Percentiles rank a stretch among this genome's conserved stretches.
Conservation (phyloP, 2,113 vertebrate species). For the Diphyllodes magnificus region DNA sequence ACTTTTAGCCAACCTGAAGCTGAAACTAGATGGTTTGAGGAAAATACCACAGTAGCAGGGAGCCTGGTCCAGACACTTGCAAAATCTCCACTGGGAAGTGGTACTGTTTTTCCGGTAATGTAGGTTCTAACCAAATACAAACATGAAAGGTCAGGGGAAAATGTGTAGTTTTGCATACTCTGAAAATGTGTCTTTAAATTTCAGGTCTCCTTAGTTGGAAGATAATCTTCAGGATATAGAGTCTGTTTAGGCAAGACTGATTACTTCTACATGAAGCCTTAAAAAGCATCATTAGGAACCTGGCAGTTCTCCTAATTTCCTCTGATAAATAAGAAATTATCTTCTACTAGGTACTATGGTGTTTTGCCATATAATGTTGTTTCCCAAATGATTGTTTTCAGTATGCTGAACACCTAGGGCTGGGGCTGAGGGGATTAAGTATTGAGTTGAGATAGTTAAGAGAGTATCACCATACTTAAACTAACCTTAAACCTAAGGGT, state of each 20-base stretch:
- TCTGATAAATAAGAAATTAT: neutral
- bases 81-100: neutral
- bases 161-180: neutral
- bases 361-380: neutral
- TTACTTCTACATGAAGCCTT: neutral
- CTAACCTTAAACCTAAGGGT: neutral
- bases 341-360: neutral
- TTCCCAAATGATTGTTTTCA: neutral
- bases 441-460: neutral
- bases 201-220: neutral
- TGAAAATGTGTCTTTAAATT: neutral
- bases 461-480: neutral
- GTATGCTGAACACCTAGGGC: neutral
- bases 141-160: neutral
- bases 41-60: neutral
- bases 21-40: neutral
- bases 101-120: neutral
- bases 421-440: neutral
- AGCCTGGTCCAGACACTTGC: neutral
- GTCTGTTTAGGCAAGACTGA: neutral
- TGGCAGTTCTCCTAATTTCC: neutral
- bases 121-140: neutral
- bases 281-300: neutral
- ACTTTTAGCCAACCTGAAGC: neutral
- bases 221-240: neutral